phyloP scores from a whole-genome alignment of 2,888 invertebrate species.

The Esperia sulphurella region DNA sequence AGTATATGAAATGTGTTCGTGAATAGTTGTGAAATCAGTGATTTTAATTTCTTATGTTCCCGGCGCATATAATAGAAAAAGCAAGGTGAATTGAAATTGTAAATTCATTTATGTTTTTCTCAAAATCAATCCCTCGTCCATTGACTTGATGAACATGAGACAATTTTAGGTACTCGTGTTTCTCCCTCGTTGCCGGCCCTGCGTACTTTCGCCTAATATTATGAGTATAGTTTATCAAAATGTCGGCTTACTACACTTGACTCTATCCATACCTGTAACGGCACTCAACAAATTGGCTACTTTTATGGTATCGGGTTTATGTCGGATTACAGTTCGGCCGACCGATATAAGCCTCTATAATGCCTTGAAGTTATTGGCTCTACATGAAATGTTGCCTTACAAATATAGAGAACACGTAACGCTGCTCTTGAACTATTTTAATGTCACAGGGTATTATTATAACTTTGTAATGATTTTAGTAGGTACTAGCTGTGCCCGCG shows the following conservation, averaged over 20 bases:
- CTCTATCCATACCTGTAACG: slow-evolving; percentile 35
- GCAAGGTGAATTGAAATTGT: too few species aligned
- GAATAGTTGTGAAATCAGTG: too few species aligned
- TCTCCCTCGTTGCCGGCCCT: not conserved
- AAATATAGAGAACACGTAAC: not conserved
- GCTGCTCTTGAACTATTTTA: not conserved
- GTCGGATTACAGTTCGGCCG: slow-evolving; percentile 39
- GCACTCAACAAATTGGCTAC: slow-evolving; percentile 59
- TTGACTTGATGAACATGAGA: too few species aligned
- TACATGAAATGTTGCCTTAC: slow-evolving; percentile 3
- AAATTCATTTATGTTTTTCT: too few species aligned
- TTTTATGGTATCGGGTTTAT: slow-evolving; percentile 35
- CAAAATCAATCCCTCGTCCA: too few species aligned
- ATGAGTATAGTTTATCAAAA: slow-evolving; percentile 64
- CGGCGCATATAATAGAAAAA: too few species aligned
- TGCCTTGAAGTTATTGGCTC: slow-evolving; percentile 10
- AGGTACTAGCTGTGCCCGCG: too few species aligned
- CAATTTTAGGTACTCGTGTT: too few species aligned
- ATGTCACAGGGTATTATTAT: too few species aligned
- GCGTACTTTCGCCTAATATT: slow-evolving; percentile 37
- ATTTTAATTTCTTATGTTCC: too few species aligned
- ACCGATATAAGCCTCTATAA: slow-evolving; percentile 25
- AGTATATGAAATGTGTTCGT: too few species aligned
- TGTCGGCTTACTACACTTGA: slow-evolving; percentile 42
- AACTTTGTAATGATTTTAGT: too few species aligned